A percentile compares a stretch with the other conserved stretches of the same genome.
These are phyloP conservation scores for Drosophila longiperda DNA, from an alignment of 2,888 invertebrate species.

Conservation along the genomic window DNA sequence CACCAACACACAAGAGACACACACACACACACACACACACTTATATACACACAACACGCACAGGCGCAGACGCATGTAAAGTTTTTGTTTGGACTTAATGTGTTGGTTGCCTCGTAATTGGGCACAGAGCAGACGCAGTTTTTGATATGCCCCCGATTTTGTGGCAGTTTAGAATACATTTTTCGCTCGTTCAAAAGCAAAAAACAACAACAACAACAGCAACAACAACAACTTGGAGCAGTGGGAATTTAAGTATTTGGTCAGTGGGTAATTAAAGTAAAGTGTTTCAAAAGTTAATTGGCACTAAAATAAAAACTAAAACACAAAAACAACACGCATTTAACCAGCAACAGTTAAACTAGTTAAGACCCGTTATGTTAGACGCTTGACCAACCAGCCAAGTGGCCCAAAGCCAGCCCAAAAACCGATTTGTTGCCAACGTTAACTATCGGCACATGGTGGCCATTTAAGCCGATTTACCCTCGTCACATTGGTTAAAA, in stretches of 20 bases:
- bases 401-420: conserved; percentile 35
- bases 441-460: conserved; percentile 44
- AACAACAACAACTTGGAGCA: conserved; percentile 3
- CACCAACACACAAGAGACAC: conserved; percentile 63
- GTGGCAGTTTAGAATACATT: conserved; percentile 43
- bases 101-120: conserved; percentile 69
- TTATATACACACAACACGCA: conserved; percentile 40
- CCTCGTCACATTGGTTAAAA: conserved; percentile 48
- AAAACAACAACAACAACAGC: conserved; percentile 14
- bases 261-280: conserved; percentile 72
- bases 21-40: conserved; percentile 40
- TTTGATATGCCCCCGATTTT: conserved; percentile 39
- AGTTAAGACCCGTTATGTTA: conserved; percentile 66
- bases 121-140: conserved; percentile 55
- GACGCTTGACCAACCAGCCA: conserved; percentile 61
- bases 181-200: conserved; percentile 19
- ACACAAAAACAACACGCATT: conserved; percentile 12
- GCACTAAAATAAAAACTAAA: conserved; percentile 47
- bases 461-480: conserved; percentile 59
- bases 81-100: conserved; percentile 62
- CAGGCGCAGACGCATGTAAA: conserved; percentile 31
- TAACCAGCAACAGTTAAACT: conserved; percentile 25
- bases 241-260: conserved; percentile 47
- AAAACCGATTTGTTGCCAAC: conserved; percentile 52
- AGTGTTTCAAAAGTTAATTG: conserved; percentile 79